Evolutionary conservation across 2,113 vertebrate species (phyloP).

Genomic region (Saccopteryx leptura): DNA sequence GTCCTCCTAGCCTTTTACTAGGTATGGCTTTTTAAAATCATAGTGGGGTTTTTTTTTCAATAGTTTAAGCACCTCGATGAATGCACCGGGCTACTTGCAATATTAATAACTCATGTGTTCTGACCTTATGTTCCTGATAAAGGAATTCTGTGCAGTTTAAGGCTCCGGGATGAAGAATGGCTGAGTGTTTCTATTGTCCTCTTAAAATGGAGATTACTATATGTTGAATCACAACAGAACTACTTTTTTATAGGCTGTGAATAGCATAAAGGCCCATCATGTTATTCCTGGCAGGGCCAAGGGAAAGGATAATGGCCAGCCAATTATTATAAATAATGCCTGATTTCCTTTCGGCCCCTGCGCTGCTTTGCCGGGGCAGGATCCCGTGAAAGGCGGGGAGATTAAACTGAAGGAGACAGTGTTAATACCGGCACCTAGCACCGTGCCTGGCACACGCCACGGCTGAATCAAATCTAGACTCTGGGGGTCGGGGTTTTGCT

Average conservation of each 20-base stretch:
- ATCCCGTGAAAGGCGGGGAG: conserved; percentile 61
- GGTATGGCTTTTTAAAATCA: conserved; percentile 22
- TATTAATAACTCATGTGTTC: conserved; percentile 76
- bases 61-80: conserved; percentile 32
- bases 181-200: conserved; percentile 78
- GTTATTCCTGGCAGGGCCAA: conserved; percentile 73
- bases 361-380: conserved; percentile 71
- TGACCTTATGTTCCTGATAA: conserved; percentile 78
- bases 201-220: conserved; percentile 77
- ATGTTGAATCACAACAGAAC: conserved; percentile 79
- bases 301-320: conserved; percentile 80
- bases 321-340: conserved; percentile 86
- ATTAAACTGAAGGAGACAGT: conserved; percentile 66
- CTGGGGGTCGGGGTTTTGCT: neutral
- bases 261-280: conserved; percentile 72
- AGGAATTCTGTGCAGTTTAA: conserved; percentile 71
- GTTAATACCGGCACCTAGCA: conserved; percentile 12
- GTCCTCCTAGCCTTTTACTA: conserved; percentile 43
- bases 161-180: conserved; percentile 68
- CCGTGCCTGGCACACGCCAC: neutral
- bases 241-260: conserved; percentile 75
- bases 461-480: neutral
- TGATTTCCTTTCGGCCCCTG: conserved; percentile 76
- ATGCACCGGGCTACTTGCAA: conserved; percentile 61
- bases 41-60: neutral